A percentile compares a stretch with the other conserved stretches of the same genome.
Conservation (phyloP, 2,797 vertebrate genomes). For the Channallabes apus region DNA sequence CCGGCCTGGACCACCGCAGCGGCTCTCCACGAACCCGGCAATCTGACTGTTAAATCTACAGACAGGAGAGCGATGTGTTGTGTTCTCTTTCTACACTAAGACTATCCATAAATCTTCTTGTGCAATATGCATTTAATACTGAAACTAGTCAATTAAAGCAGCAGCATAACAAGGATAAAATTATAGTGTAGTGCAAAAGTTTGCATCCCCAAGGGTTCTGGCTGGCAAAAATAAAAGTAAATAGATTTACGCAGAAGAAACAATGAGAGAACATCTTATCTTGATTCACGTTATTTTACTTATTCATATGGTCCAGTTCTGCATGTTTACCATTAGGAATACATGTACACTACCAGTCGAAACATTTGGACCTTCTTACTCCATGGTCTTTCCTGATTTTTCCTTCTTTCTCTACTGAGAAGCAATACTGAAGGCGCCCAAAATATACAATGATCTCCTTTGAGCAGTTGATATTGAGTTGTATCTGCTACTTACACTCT, state of each 20-base stretch:
- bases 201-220: neutral
- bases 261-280: neutral
- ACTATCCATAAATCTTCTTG: neutral
- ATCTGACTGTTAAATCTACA: conserved; percentile 76
- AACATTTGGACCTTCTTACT: too few species aligned
- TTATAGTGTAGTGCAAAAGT: neutral
- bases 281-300: neutral
- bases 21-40: conserved; percentile 63
- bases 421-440: too few species aligned
- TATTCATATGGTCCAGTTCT: neutral
- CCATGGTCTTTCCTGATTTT: too few species aligned
- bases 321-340: neutral
- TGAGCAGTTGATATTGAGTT: too few species aligned
- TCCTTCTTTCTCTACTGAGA: too few species aligned
- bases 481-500: too few species aligned
- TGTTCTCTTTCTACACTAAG: neutral
- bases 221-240: neutral
- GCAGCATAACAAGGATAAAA: neutral
- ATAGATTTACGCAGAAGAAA: neutral
- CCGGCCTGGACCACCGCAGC: conserved; percentile 43
- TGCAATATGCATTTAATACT: neutral
- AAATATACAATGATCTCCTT: too few species aligned
- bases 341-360: too few species aligned
- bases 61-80: neutral
- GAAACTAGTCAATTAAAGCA: neutral